A percentile compares a stretch with the other conserved stretches of the same genome.
Conservation (phyloP, 2,797 vertebrate species). For the Lepus oiostolus region DNA sequence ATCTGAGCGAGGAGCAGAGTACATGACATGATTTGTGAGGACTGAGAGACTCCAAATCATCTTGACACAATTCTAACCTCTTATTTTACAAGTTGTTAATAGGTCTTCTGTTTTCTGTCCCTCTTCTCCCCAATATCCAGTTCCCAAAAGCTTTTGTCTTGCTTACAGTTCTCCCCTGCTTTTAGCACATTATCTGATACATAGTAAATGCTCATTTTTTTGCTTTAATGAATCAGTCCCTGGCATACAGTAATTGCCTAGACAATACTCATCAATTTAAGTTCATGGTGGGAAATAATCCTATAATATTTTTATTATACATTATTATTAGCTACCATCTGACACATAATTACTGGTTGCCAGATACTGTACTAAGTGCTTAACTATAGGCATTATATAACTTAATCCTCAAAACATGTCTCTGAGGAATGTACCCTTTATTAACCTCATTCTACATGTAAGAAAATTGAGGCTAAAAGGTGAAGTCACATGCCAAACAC, state of each 20-base stretch:
- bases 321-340: constrained; percentile 31
- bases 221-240: constrained; percentile 30
- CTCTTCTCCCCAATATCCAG: neutral
- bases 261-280: constrained; percentile 54
- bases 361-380: constrained; percentile 19
- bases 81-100: neutral
- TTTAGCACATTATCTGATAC: neutral
- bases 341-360: neutral
- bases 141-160: neutral
- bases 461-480: constrained; percentile 24
- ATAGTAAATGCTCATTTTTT: constrained; percentile 49
- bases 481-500: constrained; percentile 44
- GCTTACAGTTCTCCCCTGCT: neutral
- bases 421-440: constrained; percentile 3
- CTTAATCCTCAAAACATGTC: constrained; percentile 31
- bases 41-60: constrained; percentile 8
- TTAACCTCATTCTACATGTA: constrained; percentile 47
- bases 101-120: constrained; percentile 11
- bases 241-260: neutral
- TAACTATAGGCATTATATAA: constrained; percentile 48
- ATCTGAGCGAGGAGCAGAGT: neutral
- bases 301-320: neutral
- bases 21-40: constrained; percentile 27
- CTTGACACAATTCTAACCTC: neutral
- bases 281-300: constrained; percentile 32